Base-by-base conservation (phyloP, 2,888 invertebrate species). In the Polydrusus tereticollis region DNA sequence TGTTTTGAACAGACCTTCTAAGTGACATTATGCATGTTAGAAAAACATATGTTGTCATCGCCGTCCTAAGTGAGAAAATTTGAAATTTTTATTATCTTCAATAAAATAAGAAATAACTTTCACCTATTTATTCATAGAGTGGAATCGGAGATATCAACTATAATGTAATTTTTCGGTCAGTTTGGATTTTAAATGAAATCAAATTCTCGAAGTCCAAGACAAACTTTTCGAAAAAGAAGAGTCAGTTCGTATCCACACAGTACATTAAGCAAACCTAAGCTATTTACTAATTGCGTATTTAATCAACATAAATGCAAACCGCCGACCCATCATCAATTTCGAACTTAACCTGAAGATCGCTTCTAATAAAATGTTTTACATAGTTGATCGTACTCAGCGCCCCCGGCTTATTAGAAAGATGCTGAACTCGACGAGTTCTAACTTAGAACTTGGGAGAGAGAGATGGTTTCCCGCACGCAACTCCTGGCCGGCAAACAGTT, bases 321-420 rank as follows among this genome's bases (percentile, higher is more conserved):
- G 47, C 57, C 38, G 62, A 45, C 66, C 74, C 69, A 60, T 75
- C 77, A 78, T 80, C 79, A 80, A 80, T 82, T 79, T 77, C 67
- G 74, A 80, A 81, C 78, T 80, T 80, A 82, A 83, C 82, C 82
- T 83, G 82, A 83, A 83, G 80, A 80, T 82, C 78, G 79, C 78
- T 81, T 79, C 79, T 81, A 83, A 84, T 84, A 84, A 85, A 85
- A 85, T 84, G 84, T 83, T 83, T 81, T 81, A 82, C 84, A 85
- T 85, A 85, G 85, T 85, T 85, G 83, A 80, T 78, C 73, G 75
- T 77, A 81, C 80, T 79, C 80, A n/a, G n/a, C n/a, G 80, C 63
- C 69, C 59, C 50, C 43, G 29, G 52, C 66, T 63, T 58, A 47
- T 21, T 70, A 70, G 65, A 75, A 84, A 85, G 84, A 85, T 78